Conservation (phyloP, 2,888 invertebrate species). For the Caenorhabditis sp. region DNA sequence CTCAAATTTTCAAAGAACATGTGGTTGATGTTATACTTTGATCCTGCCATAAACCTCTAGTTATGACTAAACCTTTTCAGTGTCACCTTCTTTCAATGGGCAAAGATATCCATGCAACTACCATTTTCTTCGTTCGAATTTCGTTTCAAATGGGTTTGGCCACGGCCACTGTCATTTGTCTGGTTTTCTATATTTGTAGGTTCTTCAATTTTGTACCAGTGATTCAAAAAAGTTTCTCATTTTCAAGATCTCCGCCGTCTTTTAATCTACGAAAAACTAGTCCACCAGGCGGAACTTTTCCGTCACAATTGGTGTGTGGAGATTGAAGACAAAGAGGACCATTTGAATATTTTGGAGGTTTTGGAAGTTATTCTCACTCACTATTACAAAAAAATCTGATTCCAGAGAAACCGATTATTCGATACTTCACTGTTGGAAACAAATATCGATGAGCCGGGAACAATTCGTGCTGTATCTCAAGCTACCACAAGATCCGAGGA, state of each 20-base stretch:
- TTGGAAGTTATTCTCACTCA: background rate
- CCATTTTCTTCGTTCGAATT: slow-evolving; percentile 33
- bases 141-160: slow-evolving; percentile 36
- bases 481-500: slow-evolving; percentile 32
- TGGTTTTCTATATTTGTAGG: slow-evolving; percentile 48
- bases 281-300: slow-evolving; percentile 52
- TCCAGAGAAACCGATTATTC: slow-evolving; percentile 39
- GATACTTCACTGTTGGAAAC: slow-evolving; percentile 47
- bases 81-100: slow-evolving; percentile 53
- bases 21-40: too few species aligned
- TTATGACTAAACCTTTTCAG: too few species aligned
- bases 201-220: background rate
- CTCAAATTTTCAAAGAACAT: too few species aligned
- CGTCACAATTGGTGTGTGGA: slow-evolving; percentile 59
- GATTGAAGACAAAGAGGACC: slow-evolving; percentile 33
- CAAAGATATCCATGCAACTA: slow-evolving; percentile 37
- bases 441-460: slow-evolving; percentile 36
- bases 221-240: too few species aligned
- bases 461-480: slow-evolving; percentile 1
- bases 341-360: slow-evolving; percentile 29
- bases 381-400: background rate
- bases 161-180: slow-evolving; percentile 37
- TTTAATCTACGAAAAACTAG: slow-evolving; percentile 31
- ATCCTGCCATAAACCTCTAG: too few species aligned
- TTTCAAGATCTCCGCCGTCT: slow-evolving; percentile 52